Conservation (phyloP, 2,113 vertebrate genomes). For the Mormyrus lacerda region DNA sequence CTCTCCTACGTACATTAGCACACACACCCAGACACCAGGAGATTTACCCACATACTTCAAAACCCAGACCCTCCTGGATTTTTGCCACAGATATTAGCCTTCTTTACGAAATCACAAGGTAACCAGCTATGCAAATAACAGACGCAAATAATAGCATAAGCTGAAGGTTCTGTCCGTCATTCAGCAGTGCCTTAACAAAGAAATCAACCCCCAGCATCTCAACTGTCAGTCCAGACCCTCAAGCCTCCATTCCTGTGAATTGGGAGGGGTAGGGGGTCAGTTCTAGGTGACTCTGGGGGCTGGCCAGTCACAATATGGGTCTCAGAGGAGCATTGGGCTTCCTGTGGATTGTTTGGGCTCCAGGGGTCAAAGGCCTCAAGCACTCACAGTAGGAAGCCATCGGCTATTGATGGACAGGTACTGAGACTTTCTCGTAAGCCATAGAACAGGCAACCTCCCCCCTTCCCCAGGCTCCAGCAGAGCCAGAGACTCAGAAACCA, state of each 20-base stretch:
- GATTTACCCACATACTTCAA: neutral
- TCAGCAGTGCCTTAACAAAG: neutral
- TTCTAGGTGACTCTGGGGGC: conserved; percentile 19
- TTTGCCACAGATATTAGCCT: neutral
- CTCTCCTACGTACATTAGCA: neutral
- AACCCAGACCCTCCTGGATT: neutral
- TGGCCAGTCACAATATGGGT: conserved; percentile 23
- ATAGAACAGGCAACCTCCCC: conserved; percentile 10
- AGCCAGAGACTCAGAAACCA: neutral
- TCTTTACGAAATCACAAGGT: neutral
- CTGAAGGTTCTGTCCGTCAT: neutral
- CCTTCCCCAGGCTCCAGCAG: neutral
- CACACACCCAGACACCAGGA: neutral
- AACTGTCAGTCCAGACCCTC: neutral
- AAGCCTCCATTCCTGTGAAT: neutral
- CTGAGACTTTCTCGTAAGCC: conserved; percentile 25
- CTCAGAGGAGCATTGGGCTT: conserved; percentile 15
- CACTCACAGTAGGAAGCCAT: conserved; percentile 30
- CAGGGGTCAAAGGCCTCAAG: conserved; percentile 26
- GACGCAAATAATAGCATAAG: neutral
- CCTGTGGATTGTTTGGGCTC: conserved; percentile 32
- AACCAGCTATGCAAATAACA: neutral
- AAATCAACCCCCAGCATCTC: neutral
- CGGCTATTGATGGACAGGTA: conserved; percentile 24
- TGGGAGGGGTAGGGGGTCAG: conserved; percentile 22